These are phyloP conservation scores for Ceratothoa steindachneri DNA, from an alignment of 2,888 invertebrate species.

Conservation along the genomic window DNA sequence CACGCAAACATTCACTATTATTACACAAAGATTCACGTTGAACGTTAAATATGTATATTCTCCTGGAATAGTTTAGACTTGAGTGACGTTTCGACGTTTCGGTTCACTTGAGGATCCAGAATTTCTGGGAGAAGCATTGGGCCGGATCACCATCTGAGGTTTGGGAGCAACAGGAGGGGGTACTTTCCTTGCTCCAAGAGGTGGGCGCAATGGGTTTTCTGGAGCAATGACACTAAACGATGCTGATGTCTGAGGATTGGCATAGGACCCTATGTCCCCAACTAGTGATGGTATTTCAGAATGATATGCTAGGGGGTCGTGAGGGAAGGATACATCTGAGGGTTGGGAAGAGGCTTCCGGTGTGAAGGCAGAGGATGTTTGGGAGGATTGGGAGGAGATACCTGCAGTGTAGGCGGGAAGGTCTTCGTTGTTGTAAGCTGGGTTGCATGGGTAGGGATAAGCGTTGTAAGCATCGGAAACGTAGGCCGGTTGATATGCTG, in stretches of 20 bases:
- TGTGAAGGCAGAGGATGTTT: slow-evolving; percentile 40
- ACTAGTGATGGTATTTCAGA: slow-evolving; percentile 28
- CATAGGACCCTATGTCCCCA: slow-evolving; percentile 27
- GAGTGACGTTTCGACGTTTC: slow-evolving; percentile 47
- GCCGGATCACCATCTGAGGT: slow-evolving; percentile 32
- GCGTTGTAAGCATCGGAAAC: slow-evolving; percentile 32
- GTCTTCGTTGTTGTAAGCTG: slow-evolving; percentile 40
- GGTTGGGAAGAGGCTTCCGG: slow-evolving; percentile 38
- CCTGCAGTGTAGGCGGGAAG: slow-evolving; percentile 41
- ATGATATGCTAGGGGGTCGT: background rate
- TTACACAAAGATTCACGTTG: background rate
- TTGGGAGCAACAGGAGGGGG: slow-evolving; percentile 45
- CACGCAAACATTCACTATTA: background rate
- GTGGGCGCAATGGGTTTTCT: slow-evolving; percentile 38
- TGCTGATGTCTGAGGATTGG: slow-evolving; percentile 30
- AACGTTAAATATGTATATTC: background rate
- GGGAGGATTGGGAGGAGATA: slow-evolving; percentile 42
- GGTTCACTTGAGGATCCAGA: slow-evolving; percentile 29
- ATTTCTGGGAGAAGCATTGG: slow-evolving; percentile 20
- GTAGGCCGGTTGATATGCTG: slow-evolving; percentile 41
- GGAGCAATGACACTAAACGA: slow-evolving; percentile 24
- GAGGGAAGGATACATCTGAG: slow-evolving; percentile 31
- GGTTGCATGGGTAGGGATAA: slow-evolving; percentile 35
- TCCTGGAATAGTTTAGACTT: slow-evolving; percentile 42
- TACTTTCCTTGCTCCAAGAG: slow-evolving; percentile 51